Percentiles rank a stretch among this genome's conserved stretches.
Evolutionary conservation across 2,113 vertebrate species (phyloP).

Genomic region (Procapra przewalskii): DNA sequence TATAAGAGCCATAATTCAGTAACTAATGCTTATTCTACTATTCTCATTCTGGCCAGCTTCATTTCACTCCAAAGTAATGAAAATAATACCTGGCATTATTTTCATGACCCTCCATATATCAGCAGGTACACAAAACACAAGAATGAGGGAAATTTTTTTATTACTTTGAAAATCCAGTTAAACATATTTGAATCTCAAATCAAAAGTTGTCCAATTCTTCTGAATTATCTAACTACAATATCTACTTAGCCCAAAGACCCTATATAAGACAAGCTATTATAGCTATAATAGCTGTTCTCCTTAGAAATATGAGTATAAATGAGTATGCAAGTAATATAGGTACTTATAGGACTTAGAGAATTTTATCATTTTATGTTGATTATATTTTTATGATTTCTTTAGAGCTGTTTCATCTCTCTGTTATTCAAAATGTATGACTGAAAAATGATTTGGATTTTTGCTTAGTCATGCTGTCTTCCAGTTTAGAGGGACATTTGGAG

Average conservation of each 20-base stretch:
- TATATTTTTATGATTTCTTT: neutral
- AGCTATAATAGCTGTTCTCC: neutral
- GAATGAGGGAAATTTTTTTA: neutral
- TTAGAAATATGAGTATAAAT: neutral
- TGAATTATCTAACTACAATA: neutral
- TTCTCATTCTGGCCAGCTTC: neutral
- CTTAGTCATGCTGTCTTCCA: neutral
- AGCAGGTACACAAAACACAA: neutral
- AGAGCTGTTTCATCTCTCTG: neutral
- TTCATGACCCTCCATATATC: neutral
- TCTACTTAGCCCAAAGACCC: neutral
- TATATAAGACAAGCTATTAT: neutral
- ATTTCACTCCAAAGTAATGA: conserved; percentile 22
- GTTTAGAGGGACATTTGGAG: neutral
- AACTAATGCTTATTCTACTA: neutral
- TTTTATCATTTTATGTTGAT: neutral
- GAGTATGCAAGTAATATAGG: neutral
- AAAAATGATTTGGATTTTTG: neutral
- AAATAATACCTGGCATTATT: neutral
- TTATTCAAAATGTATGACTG: neutral
- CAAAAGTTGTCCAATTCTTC: neutral
- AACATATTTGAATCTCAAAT: neutral
- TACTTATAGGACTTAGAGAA: neutral
- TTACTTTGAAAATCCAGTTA: neutral
- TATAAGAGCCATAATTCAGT: conserved; percentile 31